Evolutionary conservation across 2,797 vertebrate genomes (phyloP).

Genomic region (Enteromius afrohamiltoni): DNA sequence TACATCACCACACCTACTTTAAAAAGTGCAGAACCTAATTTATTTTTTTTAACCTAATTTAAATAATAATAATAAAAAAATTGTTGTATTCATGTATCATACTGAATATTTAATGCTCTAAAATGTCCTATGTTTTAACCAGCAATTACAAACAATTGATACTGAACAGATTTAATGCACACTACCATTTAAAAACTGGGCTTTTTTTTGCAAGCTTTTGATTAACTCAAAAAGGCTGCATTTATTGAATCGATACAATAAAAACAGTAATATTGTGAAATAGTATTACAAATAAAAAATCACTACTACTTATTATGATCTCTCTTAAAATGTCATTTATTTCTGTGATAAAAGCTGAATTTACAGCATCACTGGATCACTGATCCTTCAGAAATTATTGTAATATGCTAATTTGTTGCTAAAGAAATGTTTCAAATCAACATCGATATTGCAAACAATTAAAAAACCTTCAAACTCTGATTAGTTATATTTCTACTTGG

Average conservation of each 20-base stretch:
- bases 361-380: too few species aligned
- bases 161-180: not conserved
- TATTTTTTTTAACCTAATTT: too few species aligned
- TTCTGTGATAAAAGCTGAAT: not conserved
- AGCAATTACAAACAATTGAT: too few species aligned
- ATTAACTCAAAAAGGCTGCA: too few species aligned
- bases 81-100: not conserved
- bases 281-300: too few species aligned
- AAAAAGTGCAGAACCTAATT: too few species aligned
- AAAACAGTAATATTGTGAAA: not conserved
- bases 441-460: not conserved
- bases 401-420: too few species aligned
- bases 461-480: not conserved
- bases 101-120: not conserved
- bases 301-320: too few species aligned
- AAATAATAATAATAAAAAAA: not conserved
- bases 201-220: too few species aligned
- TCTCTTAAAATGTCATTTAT: not conserved
- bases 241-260: not conserved
- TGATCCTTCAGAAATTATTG: too few species aligned
- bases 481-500: too few species aligned
- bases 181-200: not conserved
- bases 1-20: too few species aligned
- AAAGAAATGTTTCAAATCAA: not conserved
- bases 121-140: not conserved